Evolutionary conservation across 2,113 vertebrate species (phyloP).

Genomic region (Urocitellus parryii): DNA sequence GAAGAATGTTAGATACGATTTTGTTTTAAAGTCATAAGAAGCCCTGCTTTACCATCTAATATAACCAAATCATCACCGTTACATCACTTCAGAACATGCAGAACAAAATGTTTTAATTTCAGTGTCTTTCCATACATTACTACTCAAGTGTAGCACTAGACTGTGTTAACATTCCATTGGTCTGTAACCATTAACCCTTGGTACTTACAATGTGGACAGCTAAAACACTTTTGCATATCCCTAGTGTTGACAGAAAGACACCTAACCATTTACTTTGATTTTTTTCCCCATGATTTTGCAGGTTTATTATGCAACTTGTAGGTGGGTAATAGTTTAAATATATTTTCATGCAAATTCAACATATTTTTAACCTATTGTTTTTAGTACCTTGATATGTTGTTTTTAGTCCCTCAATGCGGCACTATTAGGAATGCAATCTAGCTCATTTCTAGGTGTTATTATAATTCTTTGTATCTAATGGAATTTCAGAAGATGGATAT

Average conservation of each 20-base stretch:
- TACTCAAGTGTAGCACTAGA: slow-evolving; percentile 86
- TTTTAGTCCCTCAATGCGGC: slow-evolving; percentile 46
- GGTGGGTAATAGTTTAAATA: slow-evolving; percentile 30
- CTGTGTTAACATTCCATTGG: slow-evolving; percentile 89
- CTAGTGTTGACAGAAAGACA: background rate
- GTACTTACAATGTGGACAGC: slow-evolving; percentile 83
- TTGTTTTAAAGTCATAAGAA: slow-evolving; percentile 73
- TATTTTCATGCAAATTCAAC: slow-evolving; percentile 46
- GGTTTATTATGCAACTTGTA: background rate
- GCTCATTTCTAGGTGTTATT: slow-evolving; percentile 44
- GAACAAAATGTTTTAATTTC: slow-evolving; percentile 88
- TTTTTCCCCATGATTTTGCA: slow-evolving; percentile 67
- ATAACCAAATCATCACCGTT: slow-evolving; percentile 82
- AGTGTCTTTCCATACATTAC: slow-evolving; percentile 88
- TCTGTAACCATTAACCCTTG: slow-evolving; percentile 89
- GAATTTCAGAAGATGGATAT: slow-evolving; percentile 30
- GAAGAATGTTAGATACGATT: slow-evolving; percentile 72
- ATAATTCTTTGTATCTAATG: slow-evolving; percentile 10
- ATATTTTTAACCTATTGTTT: slow-evolving; percentile 80
- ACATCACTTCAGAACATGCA: slow-evolving; percentile 80
- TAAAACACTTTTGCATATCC: slow-evolving; percentile 72
- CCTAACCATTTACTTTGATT: slow-evolving; percentile 60
- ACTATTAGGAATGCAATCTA: slow-evolving; percentile 81
- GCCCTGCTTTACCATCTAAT: slow-evolving; percentile 83
- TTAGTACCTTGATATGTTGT: slow-evolving; percentile 74